Conservation (phyloP, 2,113 vertebrate genomes). For the Bambusicola thoracicus region DNA sequence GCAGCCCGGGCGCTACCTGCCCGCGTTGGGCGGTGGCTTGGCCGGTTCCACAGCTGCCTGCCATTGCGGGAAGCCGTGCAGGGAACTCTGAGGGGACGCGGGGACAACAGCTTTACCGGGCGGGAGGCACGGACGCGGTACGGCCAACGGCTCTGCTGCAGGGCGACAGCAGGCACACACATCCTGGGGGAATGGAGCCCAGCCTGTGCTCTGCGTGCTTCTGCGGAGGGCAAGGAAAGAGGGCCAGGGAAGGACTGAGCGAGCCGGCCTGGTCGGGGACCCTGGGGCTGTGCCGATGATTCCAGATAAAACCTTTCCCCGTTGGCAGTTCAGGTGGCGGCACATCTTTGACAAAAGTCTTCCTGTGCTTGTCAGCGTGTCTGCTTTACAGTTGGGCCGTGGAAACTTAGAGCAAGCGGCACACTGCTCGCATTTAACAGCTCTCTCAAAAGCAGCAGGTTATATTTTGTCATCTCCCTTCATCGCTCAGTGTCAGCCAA, state of each 20-base stretch:
- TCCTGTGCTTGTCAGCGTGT: rapidly evolving
- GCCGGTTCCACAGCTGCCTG: neutral
- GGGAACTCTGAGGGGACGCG: neutral
- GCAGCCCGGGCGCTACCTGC: neutral
- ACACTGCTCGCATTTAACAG: conserved; percentile 30
- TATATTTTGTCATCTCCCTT: conserved; percentile 66
- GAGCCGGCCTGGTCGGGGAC: rapidly evolving
- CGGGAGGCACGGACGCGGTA: rapidly evolving
- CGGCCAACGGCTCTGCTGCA: rapidly evolving
- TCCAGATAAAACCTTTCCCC: rapidly evolving
- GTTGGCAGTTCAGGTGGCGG: neutral
- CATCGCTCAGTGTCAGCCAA: conserved; percentile 61
- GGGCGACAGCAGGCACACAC: rapidly evolving
- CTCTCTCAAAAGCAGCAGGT: conserved; percentile 67
- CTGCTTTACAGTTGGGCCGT: neutral
- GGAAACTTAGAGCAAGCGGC: neutral
- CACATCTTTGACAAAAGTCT: neutral
- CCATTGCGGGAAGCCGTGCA: rapidly evolving
- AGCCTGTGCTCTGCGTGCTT: neutral
- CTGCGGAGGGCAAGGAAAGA: neutral
- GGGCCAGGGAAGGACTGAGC: rapidly evolving
- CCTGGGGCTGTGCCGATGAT: rapidly evolving
- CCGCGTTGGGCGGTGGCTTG: neutral
- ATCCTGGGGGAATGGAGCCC: neutral
- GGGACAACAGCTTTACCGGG: too few species aligned